Conservation (phyloP, 2,888 invertebrate species). For the Phytoseiulus persimilis region DNA sequence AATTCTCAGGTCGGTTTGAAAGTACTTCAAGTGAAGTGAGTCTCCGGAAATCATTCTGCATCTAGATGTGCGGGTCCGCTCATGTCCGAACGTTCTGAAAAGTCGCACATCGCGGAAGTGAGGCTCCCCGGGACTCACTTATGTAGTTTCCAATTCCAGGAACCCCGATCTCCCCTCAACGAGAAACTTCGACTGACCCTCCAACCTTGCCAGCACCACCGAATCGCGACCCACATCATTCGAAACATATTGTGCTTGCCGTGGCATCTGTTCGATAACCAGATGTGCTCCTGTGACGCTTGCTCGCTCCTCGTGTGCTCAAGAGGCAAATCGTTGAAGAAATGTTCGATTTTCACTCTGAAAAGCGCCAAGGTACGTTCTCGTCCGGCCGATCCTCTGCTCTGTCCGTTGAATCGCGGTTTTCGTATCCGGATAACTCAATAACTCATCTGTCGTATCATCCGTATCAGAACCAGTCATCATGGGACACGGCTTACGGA, state of each 20-base stretch:
- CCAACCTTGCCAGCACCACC: constrained; percentile 12
- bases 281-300: constrained; percentile 5
- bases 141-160: background rate
- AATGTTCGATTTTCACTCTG: constrained; percentile 17
- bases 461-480: background rate
- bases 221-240: background rate
- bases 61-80: no score
- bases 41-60: no score
- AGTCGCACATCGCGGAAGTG: no score
- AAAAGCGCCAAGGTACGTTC: background rate
- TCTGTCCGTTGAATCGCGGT: no score
- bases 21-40: background rate
- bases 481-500: constrained; percentile 14
- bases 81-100: no score
- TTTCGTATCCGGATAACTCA: no score
- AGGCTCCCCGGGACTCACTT: no score
- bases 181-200: background rate
- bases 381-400: no score
- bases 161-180: background rate
- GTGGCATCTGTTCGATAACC: constrained; percentile 24
- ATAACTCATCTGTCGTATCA: no score
- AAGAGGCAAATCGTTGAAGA: constrained; percentile 10
- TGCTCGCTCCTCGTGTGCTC: background rate
- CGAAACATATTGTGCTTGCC: constrained; percentile 17
- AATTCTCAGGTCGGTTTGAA: background rate